Conservation (phyloP, 2,113 vertebrate genomes). For the Loxodonta africana region DNA sequence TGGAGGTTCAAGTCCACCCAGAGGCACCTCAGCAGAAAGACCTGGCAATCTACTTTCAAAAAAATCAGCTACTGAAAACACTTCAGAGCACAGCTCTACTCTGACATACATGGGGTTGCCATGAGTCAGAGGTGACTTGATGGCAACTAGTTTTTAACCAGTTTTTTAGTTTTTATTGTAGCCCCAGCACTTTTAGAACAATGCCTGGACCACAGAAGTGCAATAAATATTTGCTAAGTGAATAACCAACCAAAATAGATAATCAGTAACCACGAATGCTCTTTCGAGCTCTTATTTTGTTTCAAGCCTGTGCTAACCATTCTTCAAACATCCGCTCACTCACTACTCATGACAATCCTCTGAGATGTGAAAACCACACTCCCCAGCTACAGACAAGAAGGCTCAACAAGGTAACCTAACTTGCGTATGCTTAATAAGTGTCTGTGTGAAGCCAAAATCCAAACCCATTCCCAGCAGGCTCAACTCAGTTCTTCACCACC, state of each 20-base stretch:
- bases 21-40: neutral
- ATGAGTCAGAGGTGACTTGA: neutral
- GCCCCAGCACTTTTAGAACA: neutral
- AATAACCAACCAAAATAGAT: slow-evolving; percentile 18
- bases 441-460: neutral
- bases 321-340: neutral
- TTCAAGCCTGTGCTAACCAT: neutral
- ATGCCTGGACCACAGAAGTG: neutral
- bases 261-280: neutral
- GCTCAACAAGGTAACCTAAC: neutral
- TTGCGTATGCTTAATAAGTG: neutral
- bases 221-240: neutral
- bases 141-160: too few relatives aligned
- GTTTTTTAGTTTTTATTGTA: too few relatives aligned
- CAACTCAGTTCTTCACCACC: neutral
- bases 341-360: neutral
- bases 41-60: neutral
- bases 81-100: neutral
- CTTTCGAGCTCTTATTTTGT: neutral
- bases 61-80: neutral
- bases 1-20: neutral
- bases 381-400: neutral
- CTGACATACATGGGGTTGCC: neutral
- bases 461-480: neutral
- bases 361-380: neutral